These are phyloP conservation scores for Cartodere bifasciata DNA, from an alignment of 2,888 invertebrate species.

Conservation along the genomic window DNA sequence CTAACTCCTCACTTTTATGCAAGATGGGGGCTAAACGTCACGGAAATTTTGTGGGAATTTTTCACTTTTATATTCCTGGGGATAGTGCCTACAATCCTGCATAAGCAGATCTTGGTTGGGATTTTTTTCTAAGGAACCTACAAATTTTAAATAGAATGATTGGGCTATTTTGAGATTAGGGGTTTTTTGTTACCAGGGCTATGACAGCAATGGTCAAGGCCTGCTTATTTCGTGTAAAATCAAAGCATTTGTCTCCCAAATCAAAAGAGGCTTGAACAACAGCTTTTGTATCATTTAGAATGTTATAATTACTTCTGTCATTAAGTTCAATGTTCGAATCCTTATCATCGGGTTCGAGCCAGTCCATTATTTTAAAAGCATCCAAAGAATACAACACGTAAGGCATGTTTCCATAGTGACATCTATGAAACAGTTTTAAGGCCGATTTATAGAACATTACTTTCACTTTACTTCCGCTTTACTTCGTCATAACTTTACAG, in stretches of 20 bases:
- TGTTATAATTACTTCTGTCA: slow-evolving; percentile 42
- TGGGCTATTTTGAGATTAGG: too few relatives aligned
- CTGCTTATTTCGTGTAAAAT: slow-evolving; percentile 44
- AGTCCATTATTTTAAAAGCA: slow-evolving; percentile 18
- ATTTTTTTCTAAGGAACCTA: too few relatives aligned
- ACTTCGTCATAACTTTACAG: too few relatives aligned
- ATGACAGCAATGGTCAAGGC: slow-evolving; percentile 46
- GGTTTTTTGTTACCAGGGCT: slow-evolving; percentile 41
- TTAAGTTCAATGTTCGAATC: slow-evolving; percentile 39
- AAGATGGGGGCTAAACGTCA: too few relatives aligned
- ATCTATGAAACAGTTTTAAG: slow-evolving; percentile 2
- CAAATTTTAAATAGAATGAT: too few relatives aligned
- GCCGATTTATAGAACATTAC: too few relatives aligned
- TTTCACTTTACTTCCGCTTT: too few relatives aligned
- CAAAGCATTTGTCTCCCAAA: slow-evolving; percentile 45
- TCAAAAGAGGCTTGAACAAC: slow-evolving; percentile 46
- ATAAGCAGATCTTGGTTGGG: too few relatives aligned
- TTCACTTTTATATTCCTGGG: too few relatives aligned
- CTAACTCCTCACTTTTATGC: too few relatives aligned
- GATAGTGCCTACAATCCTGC: too few relatives aligned
- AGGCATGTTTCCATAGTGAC: slow-evolving; percentile 15
- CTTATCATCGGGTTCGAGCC: slow-evolving; percentile 31
- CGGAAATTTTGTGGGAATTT: too few relatives aligned
- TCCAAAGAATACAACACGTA: slow-evolving; percentile 23
- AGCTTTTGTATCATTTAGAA: slow-evolving; percentile 42